Evolutionary conservation across 2,888 invertebrate genomes (phyloP), one percentile per base, ranked within the genome.

Genomic region (Drosophila pseudotalamancana): DNA sequence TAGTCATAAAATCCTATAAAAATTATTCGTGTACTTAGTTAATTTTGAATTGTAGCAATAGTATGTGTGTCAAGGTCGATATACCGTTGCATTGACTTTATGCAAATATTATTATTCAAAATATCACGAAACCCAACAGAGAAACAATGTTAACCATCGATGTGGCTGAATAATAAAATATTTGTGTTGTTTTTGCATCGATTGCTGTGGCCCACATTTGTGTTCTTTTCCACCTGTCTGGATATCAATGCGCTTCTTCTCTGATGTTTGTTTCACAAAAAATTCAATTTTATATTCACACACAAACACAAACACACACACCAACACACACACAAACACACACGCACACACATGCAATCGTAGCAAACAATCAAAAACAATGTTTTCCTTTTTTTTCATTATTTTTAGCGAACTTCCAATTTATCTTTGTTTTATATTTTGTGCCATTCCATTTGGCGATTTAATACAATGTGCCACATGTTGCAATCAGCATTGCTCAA

Each of bases 261-360:
- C 39, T 48, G 51, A 40, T 65, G 62, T 70, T 76, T 76, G 64
- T 67, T 70, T 53, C 77, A 75, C 72, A 75, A 77, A 72, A 78
- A 75, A 68, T 77, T 75, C 79, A 78, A 75, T 77, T 77, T 72
- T 49, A 66, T 51, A 75, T 79, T 46, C 54, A 55, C 35, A 43
- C 59, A 40, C 46, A 49, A 51, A 55, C 35, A 43, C 59, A 40
- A 42, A 49, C 25, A 25, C 25, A 43, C 29, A 55, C 32, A 14
- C 25, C 35, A 16, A 45, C 31, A 29, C 14, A 32, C 27, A 32
- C 14, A 43, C 25, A 16, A 14, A 27, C 42, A 48, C 18, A 19
- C 27, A 21, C 12, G 34, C 18, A 16, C n/a, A 45, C 12, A 23
- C 19, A 23, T 3, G 32, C 5, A 48, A 4, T 25, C 6, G 49